phyloP scores from a whole-genome alignment of 2,113 vertebrate genomes.

The Ctenodactylus gundi region DNA sequence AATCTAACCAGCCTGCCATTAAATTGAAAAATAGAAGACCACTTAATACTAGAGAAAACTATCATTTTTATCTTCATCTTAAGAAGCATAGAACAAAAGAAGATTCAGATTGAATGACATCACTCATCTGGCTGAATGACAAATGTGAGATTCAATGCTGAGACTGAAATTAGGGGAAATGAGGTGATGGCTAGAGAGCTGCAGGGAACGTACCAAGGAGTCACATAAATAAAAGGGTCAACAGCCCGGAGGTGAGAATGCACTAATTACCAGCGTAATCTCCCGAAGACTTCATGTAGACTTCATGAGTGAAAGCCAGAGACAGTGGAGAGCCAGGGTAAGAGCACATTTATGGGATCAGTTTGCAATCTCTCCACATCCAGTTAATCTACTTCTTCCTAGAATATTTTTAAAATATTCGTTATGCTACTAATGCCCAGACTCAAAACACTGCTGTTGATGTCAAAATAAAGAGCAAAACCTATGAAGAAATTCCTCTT shows the following conservation, averaged over 20 bases:
- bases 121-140: conserved; percentile 26
- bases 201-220: not conserved
- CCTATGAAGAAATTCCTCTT: not conserved
- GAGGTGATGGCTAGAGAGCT: not conserved
- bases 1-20: not conserved
- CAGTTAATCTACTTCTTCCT: not conserved
- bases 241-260: not conserved
- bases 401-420: not conserved
- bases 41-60: conserved; percentile 13
- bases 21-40: conserved; percentile 39
- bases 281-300: not conserved
- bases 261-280: not conserved
- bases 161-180: not conserved
- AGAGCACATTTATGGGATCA: not conserved
- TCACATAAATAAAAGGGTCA: not conserved
- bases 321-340: not conserved
- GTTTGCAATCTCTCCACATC: not conserved
- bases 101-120: not conserved
- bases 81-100: conserved; percentile 39
- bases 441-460: conserved; percentile 9
- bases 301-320: not conserved
- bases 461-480: not conserved
- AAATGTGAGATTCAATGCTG: conserved; percentile 6
- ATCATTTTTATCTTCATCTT: not conserved
- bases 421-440: not conserved